Base-by-base conservation (phyloP, 2,113 vertebrate genomes). In the Myotis lucifugus region DNA sequence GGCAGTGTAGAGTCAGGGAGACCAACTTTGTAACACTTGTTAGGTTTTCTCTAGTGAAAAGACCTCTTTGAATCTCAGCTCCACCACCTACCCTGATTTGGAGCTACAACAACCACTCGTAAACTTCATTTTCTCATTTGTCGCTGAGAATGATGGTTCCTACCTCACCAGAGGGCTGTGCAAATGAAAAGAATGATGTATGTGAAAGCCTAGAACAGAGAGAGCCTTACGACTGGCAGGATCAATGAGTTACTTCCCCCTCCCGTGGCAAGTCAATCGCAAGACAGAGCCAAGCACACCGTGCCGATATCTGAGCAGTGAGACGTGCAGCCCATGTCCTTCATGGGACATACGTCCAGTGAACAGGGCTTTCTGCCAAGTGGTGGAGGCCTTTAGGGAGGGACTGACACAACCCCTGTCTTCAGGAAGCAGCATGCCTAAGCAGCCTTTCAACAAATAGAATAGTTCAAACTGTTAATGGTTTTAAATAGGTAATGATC, bases 401-500 rank as follows among this genome's bases (percentile, higher is more conserved):
- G 32, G 7, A 14, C 1, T 50, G 66, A 46, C 4, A 1, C 23
- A 67, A 42, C 18, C n/a, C 3, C 48, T 70, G 52, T 25, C 85
- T 79, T 88, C 66, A 56, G 76, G 29, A 42, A 69, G 40, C 66
- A n/a, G 67, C 50, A 56, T 37, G 40, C 48, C n/a, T 72, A 14
- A 48, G 32, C 78, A 66, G 37, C 42, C 21, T 9, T 34, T 78
- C 66, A 56, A 46, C 27, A 48, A 18, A 54, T 40, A 15, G 66
- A 61, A 85, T n/a, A 90, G 34, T 79, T 79, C 64, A 64, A 61
- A 76, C 69, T 67, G 34, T 93, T 93, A 69, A 12, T 84, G 76
- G n/a, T 94, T 91, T 94, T 85, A 97, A 96, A 93, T 91, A 91
- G 92, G 83, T 76, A 86, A 19, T 93, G 90, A 97, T 50, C 79